A percentile compares a stretch with the other conserved stretches of the same genome.
Conservation (phyloP, 2,113 vertebrate species). For the Pteropus alecto region DNA sequence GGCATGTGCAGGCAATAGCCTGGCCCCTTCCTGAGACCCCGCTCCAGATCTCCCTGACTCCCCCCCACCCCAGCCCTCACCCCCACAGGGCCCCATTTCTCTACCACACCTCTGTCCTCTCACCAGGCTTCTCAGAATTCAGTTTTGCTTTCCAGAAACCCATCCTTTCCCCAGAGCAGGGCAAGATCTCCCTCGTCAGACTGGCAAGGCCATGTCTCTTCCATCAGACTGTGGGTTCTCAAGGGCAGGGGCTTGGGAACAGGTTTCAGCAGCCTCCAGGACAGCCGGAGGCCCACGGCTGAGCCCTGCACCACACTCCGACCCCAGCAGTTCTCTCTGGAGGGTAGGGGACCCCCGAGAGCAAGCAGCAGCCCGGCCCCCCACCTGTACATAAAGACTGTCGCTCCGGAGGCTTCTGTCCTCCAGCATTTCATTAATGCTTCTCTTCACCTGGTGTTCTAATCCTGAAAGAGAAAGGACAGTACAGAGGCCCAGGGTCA, state of each 20-base stretch:
- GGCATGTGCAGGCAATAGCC: fast-evolving
- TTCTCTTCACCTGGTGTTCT: constrained; percentile 16
- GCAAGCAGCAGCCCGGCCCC: background rate
- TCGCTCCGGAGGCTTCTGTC: constrained; percentile 58
- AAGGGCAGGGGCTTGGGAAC: background rate
- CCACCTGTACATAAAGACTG: constrained; percentile 52
- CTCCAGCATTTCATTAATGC: constrained; percentile 76
- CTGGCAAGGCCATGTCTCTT: background rate
- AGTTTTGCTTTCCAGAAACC: fast-evolving
- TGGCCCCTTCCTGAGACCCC: background rate
- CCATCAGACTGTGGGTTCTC: background rate
- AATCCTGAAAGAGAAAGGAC: constrained; percentile 62
- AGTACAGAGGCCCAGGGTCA: fast-evolving
- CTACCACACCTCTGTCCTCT: too few species aligned
- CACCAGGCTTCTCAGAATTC: background rate
- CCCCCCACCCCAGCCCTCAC: too few species aligned
- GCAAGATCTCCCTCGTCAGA: background rate
- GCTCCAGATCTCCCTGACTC: background rate
- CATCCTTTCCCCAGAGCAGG: background rate
- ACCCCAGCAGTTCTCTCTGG: background rate
- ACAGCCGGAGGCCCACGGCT: background rate
- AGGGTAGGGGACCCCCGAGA: background rate
- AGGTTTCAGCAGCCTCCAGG: background rate
- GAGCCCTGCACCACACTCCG: fast-evolving
- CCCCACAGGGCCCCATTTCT: background rate